Conservation (phyloP, 2,888 invertebrate genomes). For the Lingula anatina region DNA sequence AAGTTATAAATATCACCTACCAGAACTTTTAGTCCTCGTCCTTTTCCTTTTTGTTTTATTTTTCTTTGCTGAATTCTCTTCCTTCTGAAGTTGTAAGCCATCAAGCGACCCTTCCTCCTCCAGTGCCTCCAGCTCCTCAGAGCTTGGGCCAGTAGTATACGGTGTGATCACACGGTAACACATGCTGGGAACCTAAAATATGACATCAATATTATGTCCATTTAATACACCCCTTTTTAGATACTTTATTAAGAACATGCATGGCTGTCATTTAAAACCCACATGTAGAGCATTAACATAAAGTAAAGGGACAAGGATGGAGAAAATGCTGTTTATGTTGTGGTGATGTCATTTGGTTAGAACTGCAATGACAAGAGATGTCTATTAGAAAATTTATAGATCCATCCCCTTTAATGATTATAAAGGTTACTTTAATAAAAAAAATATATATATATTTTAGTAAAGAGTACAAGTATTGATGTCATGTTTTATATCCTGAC, state of each 20-base stretch:
- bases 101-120: slow-evolving; percentile 10
- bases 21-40: slow-evolving; percentile 23
- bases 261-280: no score
- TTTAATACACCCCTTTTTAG: neutral
- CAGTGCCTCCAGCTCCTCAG: slow-evolving; percentile 27
- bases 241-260: no score
- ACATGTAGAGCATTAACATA: no score
- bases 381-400: no score
- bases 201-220: slow-evolving; percentile 1
- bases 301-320: neutral
- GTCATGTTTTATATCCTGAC: neutral
- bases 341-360: no score
- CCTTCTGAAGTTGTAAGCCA: slow-evolving; percentile 2
- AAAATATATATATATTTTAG: no score
- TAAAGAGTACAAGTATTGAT: neutral
- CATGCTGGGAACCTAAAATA: slow-evolving; percentile 35
- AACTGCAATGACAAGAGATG: no score
- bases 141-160: slow-evolving; percentile 30
- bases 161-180: slow-evolving; percentile 39
- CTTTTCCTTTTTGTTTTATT: slow-evolving; percentile 22
- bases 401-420: no score
- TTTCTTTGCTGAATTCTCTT: slow-evolving; percentile 14
- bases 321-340: neutral
- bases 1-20: slow-evolving; percentile 1
- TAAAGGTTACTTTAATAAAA: no score